These are phyloP conservation scores for Sminthurinus aureus DNA, from an alignment of 2,888 invertebrate species.

Conservation along the genomic window DNA sequence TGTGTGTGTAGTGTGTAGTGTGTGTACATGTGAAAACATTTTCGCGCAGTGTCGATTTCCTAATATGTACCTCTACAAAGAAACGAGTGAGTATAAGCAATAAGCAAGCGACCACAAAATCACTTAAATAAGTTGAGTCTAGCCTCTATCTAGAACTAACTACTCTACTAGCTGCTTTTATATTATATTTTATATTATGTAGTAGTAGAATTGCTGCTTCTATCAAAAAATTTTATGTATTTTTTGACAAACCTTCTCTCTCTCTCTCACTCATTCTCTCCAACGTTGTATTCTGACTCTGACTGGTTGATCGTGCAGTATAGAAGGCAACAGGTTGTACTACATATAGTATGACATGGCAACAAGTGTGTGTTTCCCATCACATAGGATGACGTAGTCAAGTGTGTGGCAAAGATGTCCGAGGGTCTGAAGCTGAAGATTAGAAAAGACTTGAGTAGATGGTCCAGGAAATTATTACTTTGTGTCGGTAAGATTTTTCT, in stretches of 20 bases:
- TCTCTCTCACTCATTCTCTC: constrained; percentile 27
- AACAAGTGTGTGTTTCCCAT: constrained; percentile 48
- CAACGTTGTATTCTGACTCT: constrained; percentile 37
- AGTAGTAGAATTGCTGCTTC: background rate
- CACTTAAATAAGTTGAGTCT: too few species aligned
- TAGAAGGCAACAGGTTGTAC: constrained; percentile 48
- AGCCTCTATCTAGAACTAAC: background rate
- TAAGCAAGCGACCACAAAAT: too few species aligned
- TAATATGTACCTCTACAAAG: too few species aligned
- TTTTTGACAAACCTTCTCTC: constrained; percentile 12
- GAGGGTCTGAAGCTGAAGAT: constrained; percentile 54
- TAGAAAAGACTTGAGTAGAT: constrained; percentile 57
- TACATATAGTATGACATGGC: constrained; percentile 29
- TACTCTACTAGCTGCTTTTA: background rate
- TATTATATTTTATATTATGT: background rate
- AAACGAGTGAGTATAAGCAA: too few species aligned
- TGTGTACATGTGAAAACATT: too few species aligned
- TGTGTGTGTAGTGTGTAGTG: too few species aligned
- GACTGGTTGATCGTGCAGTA: background rate
- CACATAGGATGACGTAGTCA: constrained; percentile 47
- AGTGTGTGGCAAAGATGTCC: constrained; percentile 50
- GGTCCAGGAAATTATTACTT: constrained; percentile 57
- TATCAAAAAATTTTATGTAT: background rate
- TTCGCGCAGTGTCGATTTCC: too few species aligned
- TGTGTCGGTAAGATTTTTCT: constrained; percentile 52